These are phyloP conservation scores for Plutella xylostella DNA, from an alignment of 2,888 invertebrate species.

Conservation along the genomic window DNA sequence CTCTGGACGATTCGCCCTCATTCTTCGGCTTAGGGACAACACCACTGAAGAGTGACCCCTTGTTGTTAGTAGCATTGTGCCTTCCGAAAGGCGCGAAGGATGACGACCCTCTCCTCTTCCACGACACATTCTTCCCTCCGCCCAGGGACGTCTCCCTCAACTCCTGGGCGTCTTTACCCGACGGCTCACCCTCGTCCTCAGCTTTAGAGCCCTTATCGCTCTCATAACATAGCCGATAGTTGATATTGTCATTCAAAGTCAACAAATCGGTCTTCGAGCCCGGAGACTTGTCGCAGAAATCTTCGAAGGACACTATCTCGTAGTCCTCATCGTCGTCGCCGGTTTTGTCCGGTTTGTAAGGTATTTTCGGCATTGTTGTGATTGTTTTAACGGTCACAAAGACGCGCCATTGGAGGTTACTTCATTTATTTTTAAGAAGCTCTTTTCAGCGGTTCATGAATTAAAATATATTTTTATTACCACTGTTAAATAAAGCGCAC, in stretches of 20 bases:
- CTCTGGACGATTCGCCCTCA: constrained; percentile 41
- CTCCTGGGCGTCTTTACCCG: constrained; percentile 34
- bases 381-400: background rate
- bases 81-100: constrained; percentile 54
- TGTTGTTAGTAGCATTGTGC: constrained; percentile 30
- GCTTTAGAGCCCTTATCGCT: constrained; percentile 39
- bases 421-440: too few species aligned
- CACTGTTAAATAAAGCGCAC: too few species aligned
- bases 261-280: constrained; percentile 65
- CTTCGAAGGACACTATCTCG: constrained; percentile 70
- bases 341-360: constrained; percentile 52
- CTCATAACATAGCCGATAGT: constrained; percentile 61
- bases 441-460: too few species aligned
- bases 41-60: constrained; percentile 43
- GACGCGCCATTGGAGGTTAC: background rate
- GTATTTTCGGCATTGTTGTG: constrained; percentile 53
- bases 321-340: constrained; percentile 55
- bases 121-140: constrained; percentile 42
- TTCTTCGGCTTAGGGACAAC: constrained; percentile 43
- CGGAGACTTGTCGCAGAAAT: constrained; percentile 68
- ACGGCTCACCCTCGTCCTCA: constrained; percentile 42
- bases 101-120: constrained; percentile 39
- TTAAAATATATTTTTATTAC: too few species aligned
- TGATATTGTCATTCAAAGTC: constrained; percentile 64
- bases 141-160: constrained; percentile 54